These are phyloP conservation scores for Chaetorhynchus papuensis DNA, from an alignment of 2,113 vertebrate species.

Conservation along the genomic window DNA sequence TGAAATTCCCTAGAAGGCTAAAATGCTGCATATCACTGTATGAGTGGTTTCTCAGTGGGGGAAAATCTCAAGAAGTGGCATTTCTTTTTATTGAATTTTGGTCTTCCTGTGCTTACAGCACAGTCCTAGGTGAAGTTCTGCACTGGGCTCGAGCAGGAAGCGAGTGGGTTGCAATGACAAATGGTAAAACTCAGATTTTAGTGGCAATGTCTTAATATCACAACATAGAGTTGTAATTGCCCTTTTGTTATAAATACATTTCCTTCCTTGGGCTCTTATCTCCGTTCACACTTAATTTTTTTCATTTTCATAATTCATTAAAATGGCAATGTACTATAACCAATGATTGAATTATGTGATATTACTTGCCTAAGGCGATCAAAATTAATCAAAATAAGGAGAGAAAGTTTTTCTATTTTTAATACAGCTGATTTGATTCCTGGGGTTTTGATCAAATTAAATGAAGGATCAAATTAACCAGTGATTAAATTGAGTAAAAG, in stretches of 20 bases:
- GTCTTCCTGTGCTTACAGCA: background rate
- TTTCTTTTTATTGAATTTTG: background rate
- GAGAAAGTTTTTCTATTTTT: constrained; percentile 63
- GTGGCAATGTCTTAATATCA: constrained; percentile 21
- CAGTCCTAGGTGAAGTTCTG: background rate
- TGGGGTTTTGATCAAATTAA: constrained; percentile 66
- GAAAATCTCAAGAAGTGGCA: background rate
- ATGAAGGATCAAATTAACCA: constrained; percentile 59
- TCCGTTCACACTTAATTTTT: constrained; percentile 13
- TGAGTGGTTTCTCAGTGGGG: background rate
- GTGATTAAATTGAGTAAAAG: constrained; percentile 64
- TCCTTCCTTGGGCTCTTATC: constrained; percentile 41
- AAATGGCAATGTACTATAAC: constrained; percentile 56
- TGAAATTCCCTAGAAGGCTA: background rate
- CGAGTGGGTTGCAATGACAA: background rate
- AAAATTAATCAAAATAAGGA: constrained; percentile 68
- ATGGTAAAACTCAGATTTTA: background rate
- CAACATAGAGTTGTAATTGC: constrained; percentile 19
- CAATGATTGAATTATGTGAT: constrained; percentile 63
- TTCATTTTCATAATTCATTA: constrained; percentile 66
- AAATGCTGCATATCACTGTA: background rate
- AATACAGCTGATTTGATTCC: constrained; percentile 61
- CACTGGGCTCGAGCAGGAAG: background rate
- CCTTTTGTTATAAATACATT: constrained; percentile 22
- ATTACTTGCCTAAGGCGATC: constrained; percentile 61